These are phyloP conservation scores for Drosophila meridiana DNA, from an alignment of 2,888 invertebrate genomes.

Conservation along the genomic window DNA sequence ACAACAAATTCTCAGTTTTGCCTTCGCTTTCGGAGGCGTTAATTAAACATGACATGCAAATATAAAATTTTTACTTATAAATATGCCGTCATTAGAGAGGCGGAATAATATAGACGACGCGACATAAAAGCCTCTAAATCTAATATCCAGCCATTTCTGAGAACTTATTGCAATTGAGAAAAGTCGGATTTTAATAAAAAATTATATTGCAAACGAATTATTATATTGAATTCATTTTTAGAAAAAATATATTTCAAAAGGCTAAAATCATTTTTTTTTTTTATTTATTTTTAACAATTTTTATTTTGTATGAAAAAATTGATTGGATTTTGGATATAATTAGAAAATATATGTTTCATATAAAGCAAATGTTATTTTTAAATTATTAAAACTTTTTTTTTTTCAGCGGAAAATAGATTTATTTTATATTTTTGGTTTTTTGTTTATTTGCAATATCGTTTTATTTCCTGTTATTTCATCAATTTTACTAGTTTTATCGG, in stretches of 20 bases:
- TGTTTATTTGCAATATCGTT: background rate
- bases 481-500: slow-evolving; percentile 1
- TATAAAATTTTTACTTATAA: slow-evolving; percentile 72
- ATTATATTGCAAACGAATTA: background rate
- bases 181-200: background rate
- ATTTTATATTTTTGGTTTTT: background rate
- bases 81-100: slow-evolving; percentile 55
- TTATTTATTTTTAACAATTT: background rate
- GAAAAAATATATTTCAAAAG: background rate
- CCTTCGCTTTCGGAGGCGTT: slow-evolving; percentile 65
- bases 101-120: slow-evolving; percentile 21
- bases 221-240: background rate
- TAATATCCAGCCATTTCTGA: slow-evolving; percentile 24
- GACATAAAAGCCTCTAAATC: slow-evolving; percentile 25
- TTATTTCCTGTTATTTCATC: background rate
- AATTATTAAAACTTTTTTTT: background rate
- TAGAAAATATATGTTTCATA: slow-evolving; percentile 3
- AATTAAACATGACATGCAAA: slow-evolving; percentile 80
- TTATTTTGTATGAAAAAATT: background rate
- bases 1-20: slow-evolving; percentile 23
- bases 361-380: slow-evolving; percentile 1
- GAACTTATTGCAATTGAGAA: slow-evolving; percentile 19
- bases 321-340: background rate
- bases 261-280: no score
- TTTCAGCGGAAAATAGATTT: background rate